Percentiles rank a stretch among this genome's conserved stretches.
phyloP scores from a whole-genome alignment of 30 jellyfish, hydroid and myxozoan genomes.

The Nemopilema nomurai region DNA sequence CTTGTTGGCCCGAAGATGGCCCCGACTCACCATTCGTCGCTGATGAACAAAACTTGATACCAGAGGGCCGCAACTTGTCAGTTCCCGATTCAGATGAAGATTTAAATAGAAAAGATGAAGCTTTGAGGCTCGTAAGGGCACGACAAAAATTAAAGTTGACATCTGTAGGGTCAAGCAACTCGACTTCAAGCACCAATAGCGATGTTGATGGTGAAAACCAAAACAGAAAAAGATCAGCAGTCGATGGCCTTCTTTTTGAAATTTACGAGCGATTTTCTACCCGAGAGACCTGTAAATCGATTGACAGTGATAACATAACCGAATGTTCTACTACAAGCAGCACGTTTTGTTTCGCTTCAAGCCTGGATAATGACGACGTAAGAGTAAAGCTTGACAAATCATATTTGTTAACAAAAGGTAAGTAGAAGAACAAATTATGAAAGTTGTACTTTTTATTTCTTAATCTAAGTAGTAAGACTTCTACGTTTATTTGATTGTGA shows the following conservation, averaged over 20 bases:
- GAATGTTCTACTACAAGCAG: slow-evolving; percentile 88
- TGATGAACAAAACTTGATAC: neutral
- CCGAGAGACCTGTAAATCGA: slow-evolving; percentile 53
- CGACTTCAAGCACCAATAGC: slow-evolving; percentile 56
- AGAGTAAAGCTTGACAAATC: slow-evolving; percentile 75
- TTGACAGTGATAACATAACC: slow-evolving; percentile 82
- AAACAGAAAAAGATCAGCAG: slow-evolving; percentile 76
- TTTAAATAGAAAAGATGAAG: neutral
- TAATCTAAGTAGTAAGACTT: too few species aligned
- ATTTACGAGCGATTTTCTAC: slow-evolving; percentile 78
- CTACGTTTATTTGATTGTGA: too few species aligned
- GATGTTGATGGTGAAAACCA: slow-evolving; percentile 44
- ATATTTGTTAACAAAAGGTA: slow-evolving; percentile 82
- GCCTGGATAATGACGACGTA: slow-evolving; percentile 82
- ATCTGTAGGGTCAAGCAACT: slow-evolving; percentile 49
- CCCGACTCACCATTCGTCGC: neutral
- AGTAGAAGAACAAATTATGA: neutral
- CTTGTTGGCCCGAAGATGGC: slow-evolving; percentile 32
- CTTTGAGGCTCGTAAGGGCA: neutral
- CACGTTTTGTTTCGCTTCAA: slow-evolving; percentile 81
- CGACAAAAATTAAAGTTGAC: slow-evolving; percentile 41
- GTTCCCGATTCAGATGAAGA: slow-evolving; percentile 33
- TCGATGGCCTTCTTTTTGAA: slow-evolving; percentile 90
- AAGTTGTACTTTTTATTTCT: neutral
- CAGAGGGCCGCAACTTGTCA: neutral